These are phyloP conservation scores for Hemiprocne comata DNA, from an alignment of 2,113 vertebrate genomes.

Conservation along the genomic window DNA sequence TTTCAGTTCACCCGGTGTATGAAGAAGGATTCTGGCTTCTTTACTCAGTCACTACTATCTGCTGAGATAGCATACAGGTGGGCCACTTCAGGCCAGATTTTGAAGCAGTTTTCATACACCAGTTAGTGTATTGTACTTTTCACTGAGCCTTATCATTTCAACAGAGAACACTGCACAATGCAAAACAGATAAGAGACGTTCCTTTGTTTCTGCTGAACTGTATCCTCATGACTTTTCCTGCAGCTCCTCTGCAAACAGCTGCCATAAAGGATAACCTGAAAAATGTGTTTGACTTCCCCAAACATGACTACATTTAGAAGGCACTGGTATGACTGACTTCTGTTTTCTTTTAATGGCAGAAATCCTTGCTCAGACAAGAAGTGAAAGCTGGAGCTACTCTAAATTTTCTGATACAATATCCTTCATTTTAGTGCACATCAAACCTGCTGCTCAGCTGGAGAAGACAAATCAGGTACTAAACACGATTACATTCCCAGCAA, in stretches of 20 bases:
- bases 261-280: not conserved
- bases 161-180: not conserved
- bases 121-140: not conserved
- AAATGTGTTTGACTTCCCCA: not conserved
- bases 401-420: not conserved
- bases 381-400: not conserved
- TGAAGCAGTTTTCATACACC: not conserved
- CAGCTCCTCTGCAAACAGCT: not conserved
- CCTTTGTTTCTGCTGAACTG: not conserved
- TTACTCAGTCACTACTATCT: not conserved
- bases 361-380: not conserved
- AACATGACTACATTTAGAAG: not conserved
- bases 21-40: not conserved
- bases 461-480: not conserved
- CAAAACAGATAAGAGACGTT: not conserved
- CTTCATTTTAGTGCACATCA: not conserved
- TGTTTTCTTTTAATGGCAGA: not conserved
- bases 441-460: not conserved
- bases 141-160: not conserved
- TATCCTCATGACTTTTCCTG: not conserved
- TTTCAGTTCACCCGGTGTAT: not conserved
- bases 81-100: not conserved
- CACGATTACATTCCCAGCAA: not conserved
- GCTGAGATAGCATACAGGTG: not conserved
- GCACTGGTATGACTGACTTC: not conserved